phyloP scores from a whole-genome alignment of 2,888 invertebrate species.

The Oxyscelio sp. region DNA sequence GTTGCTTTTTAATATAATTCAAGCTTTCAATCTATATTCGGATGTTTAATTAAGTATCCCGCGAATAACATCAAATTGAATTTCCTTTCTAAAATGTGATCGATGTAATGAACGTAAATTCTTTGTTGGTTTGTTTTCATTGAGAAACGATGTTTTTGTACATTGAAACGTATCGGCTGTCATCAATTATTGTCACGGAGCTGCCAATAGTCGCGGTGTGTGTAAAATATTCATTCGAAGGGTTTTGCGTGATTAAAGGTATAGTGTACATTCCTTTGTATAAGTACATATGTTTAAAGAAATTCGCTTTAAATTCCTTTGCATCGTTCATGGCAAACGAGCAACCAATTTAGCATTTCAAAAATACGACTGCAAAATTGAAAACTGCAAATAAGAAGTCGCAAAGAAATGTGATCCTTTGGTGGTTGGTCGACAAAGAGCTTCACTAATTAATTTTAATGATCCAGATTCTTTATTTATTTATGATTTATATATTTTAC shows the following conservation, averaged over 20 bases:
- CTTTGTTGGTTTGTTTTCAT: slow-evolving; percentile 4
- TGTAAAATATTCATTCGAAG: slow-evolving; percentile 26
- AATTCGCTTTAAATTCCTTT: slow-evolving; percentile 27
- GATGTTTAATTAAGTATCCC: slow-evolving; percentile 20
- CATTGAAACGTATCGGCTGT: neutral
- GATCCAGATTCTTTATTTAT: too few species aligned
- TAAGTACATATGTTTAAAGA: slow-evolving; percentile 12
- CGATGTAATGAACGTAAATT: slow-evolving; percentile 9
- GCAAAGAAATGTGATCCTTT: too few species aligned
- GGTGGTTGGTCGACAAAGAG: too few species aligned
- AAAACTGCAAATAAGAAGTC: too few species aligned
- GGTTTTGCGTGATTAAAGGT: slow-evolving; percentile 35
- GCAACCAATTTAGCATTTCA: slow-evolving; percentile 14
- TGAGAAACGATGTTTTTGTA: slow-evolving; percentile 16
- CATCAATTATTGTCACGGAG: slow-evolving; percentile 26
- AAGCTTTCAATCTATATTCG: too few species aligned
- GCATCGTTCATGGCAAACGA: slow-evolving; percentile 11
- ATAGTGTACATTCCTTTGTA: neutral
- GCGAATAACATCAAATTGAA: slow-evolving; percentile 15
- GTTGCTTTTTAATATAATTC: too few species aligned
- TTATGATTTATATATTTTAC: too few species aligned
- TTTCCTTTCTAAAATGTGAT: slow-evolving; percentile 6
- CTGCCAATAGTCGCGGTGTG: slow-evolving; percentile 20
- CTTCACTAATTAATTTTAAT: too few species aligned
- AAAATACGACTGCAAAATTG: too few species aligned